These are phyloP conservation scores for Phymorhynchus buccinoides DNA, from an alignment of 1,140 invertebrate species.

Conservation along the genomic window DNA sequence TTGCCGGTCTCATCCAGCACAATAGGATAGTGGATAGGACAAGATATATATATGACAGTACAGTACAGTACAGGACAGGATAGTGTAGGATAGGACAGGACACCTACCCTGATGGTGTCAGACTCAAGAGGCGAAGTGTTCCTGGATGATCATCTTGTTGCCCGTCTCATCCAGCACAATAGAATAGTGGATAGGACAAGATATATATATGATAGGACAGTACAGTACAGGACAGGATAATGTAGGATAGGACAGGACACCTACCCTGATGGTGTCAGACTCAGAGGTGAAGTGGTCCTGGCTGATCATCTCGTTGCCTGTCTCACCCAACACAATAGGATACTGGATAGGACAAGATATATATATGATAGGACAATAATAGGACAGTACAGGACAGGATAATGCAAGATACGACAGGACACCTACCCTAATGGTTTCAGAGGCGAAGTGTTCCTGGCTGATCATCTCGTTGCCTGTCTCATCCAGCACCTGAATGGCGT, in stretches of 20 bases:
- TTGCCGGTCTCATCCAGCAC: slow-evolving; percentile 95
- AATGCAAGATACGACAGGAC: too few species aligned
- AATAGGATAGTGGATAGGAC: too few species aligned
- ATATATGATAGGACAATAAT: too few species aligned
- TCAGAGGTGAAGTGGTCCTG: slow-evolving; percentile 96
- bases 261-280: slow-evolving; percentile 84
- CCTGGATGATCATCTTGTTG: slow-evolving; percentile 96
- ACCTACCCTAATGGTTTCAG: slow-evolving; percentile 85
- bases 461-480: slow-evolving; percentile 99
- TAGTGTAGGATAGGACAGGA: too few species aligned
- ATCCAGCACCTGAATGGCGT: slow-evolving; percentile 96
- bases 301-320: slow-evolving; percentile 97
- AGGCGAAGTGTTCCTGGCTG: slow-evolving; percentile 94
- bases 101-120: slow-evolving; percentile 83
- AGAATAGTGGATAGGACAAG: too few species aligned
- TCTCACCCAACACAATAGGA: slow-evolving; percentile 95
- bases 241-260: too few species aligned
- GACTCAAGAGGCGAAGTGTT: slow-evolving; percentile 96
- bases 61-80: too few species aligned
- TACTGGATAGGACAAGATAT: too few species aligned
- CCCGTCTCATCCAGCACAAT: slow-evolving; percentile 96
- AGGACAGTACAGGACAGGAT: too few species aligned
- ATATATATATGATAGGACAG: too few species aligned
- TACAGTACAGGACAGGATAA: too few species aligned
- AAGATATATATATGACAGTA: too few species aligned